Conservation (phyloP, 2,113 vertebrate genomes). For the Girardinichthys multiradiatus region DNA sequence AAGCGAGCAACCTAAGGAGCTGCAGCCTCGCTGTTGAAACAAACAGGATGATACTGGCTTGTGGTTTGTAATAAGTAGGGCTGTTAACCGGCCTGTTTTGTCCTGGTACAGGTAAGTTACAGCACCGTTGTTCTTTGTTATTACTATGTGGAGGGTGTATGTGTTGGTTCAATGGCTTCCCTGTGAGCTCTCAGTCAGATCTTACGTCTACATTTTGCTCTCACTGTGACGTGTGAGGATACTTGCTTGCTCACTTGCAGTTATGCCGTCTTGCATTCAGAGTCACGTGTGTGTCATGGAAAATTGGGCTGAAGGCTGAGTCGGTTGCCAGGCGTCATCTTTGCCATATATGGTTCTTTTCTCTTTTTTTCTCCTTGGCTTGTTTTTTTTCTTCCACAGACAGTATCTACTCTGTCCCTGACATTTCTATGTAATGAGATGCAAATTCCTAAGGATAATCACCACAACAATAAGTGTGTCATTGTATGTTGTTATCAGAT, state of each 20-base stretch:
- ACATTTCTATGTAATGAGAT: conserved; percentile 41
- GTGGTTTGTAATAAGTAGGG: conserved; percentile 45
- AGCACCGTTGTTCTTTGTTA: not conserved
- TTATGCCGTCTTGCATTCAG: conserved; percentile 58
- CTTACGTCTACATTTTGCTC: conserved; percentile 35
- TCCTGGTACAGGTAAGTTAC: conserved; percentile 6
- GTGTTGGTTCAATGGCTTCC: conserved; percentile 4
- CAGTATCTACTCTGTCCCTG: conserved; percentile 47
- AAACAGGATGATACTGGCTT: conserved; percentile 31
- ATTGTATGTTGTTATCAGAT: not conserved
- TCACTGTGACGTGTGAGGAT: conserved; percentile 46
- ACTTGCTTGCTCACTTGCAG: conserved; percentile 46
- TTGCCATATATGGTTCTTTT: conserved; percentile 77
- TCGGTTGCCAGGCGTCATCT: conserved; percentile 77
- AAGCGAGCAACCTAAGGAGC: conserved; percentile 60
- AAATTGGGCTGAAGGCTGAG: conserved; percentile 81
- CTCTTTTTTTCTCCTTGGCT: conserved; percentile 38
- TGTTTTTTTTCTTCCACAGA: conserved; percentile 21
- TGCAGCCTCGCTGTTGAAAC: conserved; percentile 43
- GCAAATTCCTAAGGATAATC: conserved; percentile 21
- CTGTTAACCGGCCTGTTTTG: conserved; percentile 22
- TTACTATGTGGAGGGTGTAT: conserved; percentile 11
- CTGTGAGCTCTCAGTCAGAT: conserved; percentile 39
- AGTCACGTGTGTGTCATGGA: conserved; percentile 83
- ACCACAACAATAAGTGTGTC: conserved; percentile 1